phyloP scores from a whole-genome alignment of 1,140 invertebrate species.

The Drosophila auraria region DNA sequence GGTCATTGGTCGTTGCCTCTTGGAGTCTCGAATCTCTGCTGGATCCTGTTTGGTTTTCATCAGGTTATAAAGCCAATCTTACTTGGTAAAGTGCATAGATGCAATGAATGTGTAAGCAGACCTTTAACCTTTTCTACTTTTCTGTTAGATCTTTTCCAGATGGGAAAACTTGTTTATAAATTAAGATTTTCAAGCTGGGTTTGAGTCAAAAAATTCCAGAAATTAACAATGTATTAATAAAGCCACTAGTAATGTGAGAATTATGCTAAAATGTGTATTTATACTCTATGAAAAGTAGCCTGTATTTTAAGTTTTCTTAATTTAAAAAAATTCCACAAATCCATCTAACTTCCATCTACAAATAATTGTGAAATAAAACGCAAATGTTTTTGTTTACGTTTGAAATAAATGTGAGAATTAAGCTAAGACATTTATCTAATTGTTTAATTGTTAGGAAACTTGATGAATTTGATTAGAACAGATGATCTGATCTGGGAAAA shows the following conservation, averaged over 20 bases:
- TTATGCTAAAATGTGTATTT: too few species aligned
- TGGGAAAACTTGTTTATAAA: background rate
- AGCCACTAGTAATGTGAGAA: too few species aligned
- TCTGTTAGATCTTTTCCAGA: background rate
- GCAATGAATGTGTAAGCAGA: background rate
- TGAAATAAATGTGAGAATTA: conserved; percentile 7
- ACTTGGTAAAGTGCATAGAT: background rate
- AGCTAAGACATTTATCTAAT: background rate
- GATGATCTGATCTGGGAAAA: background rate
- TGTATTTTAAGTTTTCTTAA: background rate
- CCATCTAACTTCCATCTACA: too few species aligned
- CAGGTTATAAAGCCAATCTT: conserved; percentile 3
- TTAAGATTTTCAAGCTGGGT: background rate
- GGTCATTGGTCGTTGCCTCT: background rate
- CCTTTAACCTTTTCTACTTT: background rate
- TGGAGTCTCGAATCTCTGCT: background rate
- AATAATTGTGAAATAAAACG: background rate
- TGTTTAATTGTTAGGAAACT: too few species aligned
- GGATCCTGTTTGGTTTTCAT: conserved; percentile 16
- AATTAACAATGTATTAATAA: background rate
- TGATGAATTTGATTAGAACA: background rate
- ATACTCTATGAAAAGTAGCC: background rate
- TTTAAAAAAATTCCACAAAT: background rate
- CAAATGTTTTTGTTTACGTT: conserved; percentile 1
- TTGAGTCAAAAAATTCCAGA: background rate